Evolutionary conservation across 2,797 vertebrate genomes (phyloP), one percentile per base, ranked within the genome.

Genomic region (Botia kubotai): DNA sequence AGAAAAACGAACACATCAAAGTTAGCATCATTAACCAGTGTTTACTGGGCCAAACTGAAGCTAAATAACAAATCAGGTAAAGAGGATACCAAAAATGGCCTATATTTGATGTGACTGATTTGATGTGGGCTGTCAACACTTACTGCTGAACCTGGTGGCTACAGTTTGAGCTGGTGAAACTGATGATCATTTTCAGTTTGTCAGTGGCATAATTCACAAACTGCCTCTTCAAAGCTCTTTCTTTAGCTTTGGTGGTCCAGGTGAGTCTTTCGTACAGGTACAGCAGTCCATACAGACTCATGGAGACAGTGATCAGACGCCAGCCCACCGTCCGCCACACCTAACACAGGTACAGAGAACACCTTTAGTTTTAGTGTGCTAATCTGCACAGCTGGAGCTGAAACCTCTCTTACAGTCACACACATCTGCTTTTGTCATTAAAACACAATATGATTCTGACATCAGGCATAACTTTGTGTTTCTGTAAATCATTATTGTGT

Each of bases 81-180:
- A 4, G 3, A 52, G 16, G 14, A 52, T 14, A 0, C 3, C 6
- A 50, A 12, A 50, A 48, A 48, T 11, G 46, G 46, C 12, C n/a
- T n/a, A n/a, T n/a, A n/a, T n/a, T n/a, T n/a, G n/a, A n/a, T 29
- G 29, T 29, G 29, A 29, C n/a, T n/a, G 7, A 43, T 7, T 8
- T 43, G 39, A 21, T 6, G 58, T 14, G 39, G 4, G 10, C 58
- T 5, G 5, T 62, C 3, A 10, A 39, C 21, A 43, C 21, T 95
- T 88, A 99, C 98, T 99, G 97, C 73, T 99, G 97, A 80, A 99
- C 98, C 91, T 99, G 98, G 85, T 97, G 96, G 89, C 97, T 99
- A 84, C 98, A 99, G 89, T 97, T 99, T 3, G 96, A 95, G 3
- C 98, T 98, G 0, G 97, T 99, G 65, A 99, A 95, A 86, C 92